These are phyloP conservation scores for Prolemur simus DNA, from an alignment of 2,113 vertebrate genomes.

Conservation along the genomic window DNA sequence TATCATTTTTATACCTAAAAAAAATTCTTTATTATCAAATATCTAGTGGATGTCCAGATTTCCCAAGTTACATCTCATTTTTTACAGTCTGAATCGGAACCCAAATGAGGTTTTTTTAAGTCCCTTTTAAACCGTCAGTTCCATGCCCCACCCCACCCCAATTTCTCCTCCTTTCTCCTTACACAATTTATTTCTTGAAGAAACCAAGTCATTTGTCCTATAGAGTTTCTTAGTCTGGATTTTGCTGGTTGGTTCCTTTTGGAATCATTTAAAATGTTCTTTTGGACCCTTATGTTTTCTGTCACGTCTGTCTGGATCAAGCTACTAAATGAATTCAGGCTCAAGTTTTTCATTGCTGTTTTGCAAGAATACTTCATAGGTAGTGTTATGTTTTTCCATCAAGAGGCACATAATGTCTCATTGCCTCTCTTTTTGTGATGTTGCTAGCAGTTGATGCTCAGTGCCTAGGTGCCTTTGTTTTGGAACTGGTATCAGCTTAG, in stretches of 20 bases:
- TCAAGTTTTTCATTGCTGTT: not conserved
- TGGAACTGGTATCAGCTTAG: not conserved
- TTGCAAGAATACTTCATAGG: not conserved
- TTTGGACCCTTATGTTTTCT: not conserved
- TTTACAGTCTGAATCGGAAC: not conserved
- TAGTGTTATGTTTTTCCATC: not conserved
- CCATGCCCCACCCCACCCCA: not conserved
- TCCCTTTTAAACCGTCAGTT: not conserved
- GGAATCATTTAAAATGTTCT: constrained; percentile 8
- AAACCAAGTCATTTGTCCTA: not conserved
- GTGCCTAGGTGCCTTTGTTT: not conserved
- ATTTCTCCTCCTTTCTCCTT: not conserved
- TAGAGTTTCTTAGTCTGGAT: not conserved
- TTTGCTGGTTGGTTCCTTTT: not conserved
- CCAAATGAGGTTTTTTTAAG: not conserved
- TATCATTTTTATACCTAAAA: not conserved
- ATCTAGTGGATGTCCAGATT: not conserved
- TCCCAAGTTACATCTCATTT: not conserved
- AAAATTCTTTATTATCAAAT: not conserved
- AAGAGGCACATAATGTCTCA: not conserved
- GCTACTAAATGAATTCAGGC: constrained; percentile 7
- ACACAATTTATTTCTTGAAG: not conserved
- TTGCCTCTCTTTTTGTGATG: not conserved
- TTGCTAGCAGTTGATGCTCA: not conserved
- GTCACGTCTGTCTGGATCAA: not conserved